Evolutionary conservation across 1,140 invertebrate genomes (phyloP), one percentile per base, ranked within the genome.

Genomic region (Drosophila mojavensis): DNA sequence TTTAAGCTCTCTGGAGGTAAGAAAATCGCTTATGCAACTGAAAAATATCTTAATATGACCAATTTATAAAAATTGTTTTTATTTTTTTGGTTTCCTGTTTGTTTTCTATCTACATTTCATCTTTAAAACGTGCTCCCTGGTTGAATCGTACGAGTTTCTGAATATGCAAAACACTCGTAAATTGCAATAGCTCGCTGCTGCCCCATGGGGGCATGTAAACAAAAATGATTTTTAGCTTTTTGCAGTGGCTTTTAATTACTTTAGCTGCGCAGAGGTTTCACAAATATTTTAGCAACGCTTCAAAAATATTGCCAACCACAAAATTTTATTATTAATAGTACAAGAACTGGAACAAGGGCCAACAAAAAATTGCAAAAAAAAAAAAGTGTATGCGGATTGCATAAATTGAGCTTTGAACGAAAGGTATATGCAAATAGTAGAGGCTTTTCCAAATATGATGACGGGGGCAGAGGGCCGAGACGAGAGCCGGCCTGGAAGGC

Each of bases 281-380:
- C 65, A 85, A 86, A 85, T 85, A 88, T 82, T 85, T 79, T 63
- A 36, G n/a, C 59, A 79, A 79, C 60, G 69, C 83, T 88, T 88
- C 79, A 88, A 71, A 78, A 74, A 67, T 81, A 41, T 64, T 75
- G 53, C 63, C n/a, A 50, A 33, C 50, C 45, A 41, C 41, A 70
- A 50, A 50, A 75, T 69, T 26, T 33, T 69, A 45, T 55, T 54
- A 69, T 60, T 39, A 55, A 45, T 28, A 55, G n/a, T 58, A 43
- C 28, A 63, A 50, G 20, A 77, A 47, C 54, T 71, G 70, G 51
- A 59, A 81, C 51, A 45, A 55, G 33, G 24, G 47, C 24, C 20
- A 10, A 56, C 43, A 45, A 43, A 43, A 43, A 43, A 43, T n/a
- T 4, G 41, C 3, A 3, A 58, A 74, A 83, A 72, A 59, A 58